Percentiles rank a stretch among this genome's conserved stretches.
Conservation (phyloP, 2,113 vertebrate genomes). For the Catharus fuscescens region DNA sequence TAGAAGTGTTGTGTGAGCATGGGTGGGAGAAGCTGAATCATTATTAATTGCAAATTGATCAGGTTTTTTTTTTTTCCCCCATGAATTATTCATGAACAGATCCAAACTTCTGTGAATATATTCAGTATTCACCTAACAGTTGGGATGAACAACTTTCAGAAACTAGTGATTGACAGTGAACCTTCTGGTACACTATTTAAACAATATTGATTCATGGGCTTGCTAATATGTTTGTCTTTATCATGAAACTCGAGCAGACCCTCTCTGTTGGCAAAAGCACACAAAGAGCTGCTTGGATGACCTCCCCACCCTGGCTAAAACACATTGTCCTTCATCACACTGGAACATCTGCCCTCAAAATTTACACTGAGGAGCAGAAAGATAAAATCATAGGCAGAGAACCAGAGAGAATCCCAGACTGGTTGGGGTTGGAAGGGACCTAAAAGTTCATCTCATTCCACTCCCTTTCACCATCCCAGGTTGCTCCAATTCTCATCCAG, state of each 20-base stretch:
- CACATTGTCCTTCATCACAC: not conserved
- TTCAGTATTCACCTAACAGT: slow-evolving; percentile 70
- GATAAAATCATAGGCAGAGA: not conserved
- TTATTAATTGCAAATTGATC: slow-evolving; percentile 68
- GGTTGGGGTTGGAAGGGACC: not conserved
- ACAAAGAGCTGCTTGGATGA: not conserved
- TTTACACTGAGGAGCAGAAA: not conserved
- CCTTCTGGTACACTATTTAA: slow-evolving; percentile 69
- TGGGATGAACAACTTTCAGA: slow-evolving; percentile 71
- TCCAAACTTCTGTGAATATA: slow-evolving; percentile 68
- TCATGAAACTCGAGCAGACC: not conserved
- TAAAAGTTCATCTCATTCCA: not conserved
- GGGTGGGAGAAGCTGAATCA: slow-evolving; percentile 60
- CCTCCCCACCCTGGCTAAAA: not conserved
- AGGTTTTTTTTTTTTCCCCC: rapidly evolving
- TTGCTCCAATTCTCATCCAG: not conserved
- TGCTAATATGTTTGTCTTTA: slow-evolving; percentile 59
- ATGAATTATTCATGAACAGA: slow-evolving; percentile 72
- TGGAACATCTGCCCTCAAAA: not conserved
- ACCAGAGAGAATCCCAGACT: not conserved
- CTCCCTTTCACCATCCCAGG: rapidly evolving
- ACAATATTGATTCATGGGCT: slow-evolving; percentile 62
- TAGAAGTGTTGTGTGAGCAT: not conserved
- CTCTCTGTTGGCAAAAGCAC: slow-evolving; percentile 36
- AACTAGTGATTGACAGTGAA: slow-evolving; percentile 69